Evolutionary conservation across 2,888 invertebrate genomes (phyloP), one percentile per base, ranked within the genome.

Genomic region (Drosophila acutilabella): DNA sequence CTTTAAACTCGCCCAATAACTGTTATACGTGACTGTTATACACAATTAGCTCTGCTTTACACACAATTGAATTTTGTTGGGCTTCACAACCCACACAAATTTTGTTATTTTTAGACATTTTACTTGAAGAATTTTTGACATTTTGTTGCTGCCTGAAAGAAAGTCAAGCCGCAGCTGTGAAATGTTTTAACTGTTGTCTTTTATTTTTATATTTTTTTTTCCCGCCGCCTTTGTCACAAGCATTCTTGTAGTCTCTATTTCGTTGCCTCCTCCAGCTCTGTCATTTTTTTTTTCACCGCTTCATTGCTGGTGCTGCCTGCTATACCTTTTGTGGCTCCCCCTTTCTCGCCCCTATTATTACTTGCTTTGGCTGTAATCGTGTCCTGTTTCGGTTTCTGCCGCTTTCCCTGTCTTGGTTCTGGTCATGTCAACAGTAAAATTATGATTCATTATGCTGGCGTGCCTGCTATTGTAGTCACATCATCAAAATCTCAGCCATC

Each of bases 361-460:
- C 30, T 30, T 30, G 30, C 30, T 30, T 30, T 30, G 30, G 30
- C 8, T 30, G 30, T 30, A 30, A 30, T 30, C 30, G 30, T 30
- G 30, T 30, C 30, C 30, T 30, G 30, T 30, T 30, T 30, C 30
- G 30, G 14, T 47, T 36, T 36, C 36, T 36, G 33, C 13, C 33
- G 14, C 1, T 33, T 23, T 18, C 36, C 18, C 8, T 45, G 66
- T n/a, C 48, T 26, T 18, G 44, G 50, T 38, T 23, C 53, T 57
- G 64, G 78, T 33, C 66, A 70, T 78, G 81, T 77, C 81, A 80
- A 78, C 78, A 80, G 78, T 78, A 51, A 77, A 78, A 80, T 78
- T 77, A 75, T 78, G 78, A 78, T 78, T 77, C 78, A 77, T 78
- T 80, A 80, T 74, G 74, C 70, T 42, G 58, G 69, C 78, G 61